These are phyloP conservation scores for Sycophila sp. DNA, from an alignment of 1,140 invertebrate species.

Conservation along the genomic window DNA sequence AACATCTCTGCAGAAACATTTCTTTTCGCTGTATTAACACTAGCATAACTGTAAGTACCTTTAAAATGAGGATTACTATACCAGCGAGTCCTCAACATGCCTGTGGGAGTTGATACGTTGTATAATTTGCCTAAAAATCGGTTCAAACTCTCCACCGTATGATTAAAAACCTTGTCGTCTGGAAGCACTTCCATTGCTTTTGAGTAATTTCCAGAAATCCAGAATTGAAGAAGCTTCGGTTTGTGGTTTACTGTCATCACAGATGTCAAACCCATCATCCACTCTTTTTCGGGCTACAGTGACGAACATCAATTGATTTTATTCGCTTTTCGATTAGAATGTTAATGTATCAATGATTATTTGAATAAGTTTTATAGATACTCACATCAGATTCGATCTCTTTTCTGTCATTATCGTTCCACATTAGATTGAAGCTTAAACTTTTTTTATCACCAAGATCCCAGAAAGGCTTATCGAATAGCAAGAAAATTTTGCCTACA, in stretches of 20 bases:
- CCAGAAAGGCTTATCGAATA: conserved; percentile 73
- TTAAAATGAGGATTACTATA: conserved; percentile 71
- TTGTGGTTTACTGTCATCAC: conserved; percentile 72
- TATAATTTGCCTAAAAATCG: conserved; percentile 59
- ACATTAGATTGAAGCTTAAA: conserved; percentile 65
- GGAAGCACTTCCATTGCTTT: conserved; percentile 67
- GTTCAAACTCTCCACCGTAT: conserved; percentile 57
- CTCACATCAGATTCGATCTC: conserved; percentile 44
- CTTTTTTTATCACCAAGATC: conserved; percentile 55
- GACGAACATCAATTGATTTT: neutral
- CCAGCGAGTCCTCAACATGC: conserved; percentile 71
- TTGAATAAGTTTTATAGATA: neutral
- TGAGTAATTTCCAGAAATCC: conserved; percentile 67
- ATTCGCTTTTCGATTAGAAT: neutral
- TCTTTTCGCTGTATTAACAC: conserved; percentile 59
- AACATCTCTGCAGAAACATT: conserved; percentile 32
- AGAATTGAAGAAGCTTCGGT: conserved; percentile 72
- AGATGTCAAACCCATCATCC: conserved; percentile 70
- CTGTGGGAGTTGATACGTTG: conserved; percentile 64
- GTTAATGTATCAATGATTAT: neutral
- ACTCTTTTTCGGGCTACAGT: conserved; percentile 61
- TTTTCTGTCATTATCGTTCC: conserved; percentile 63
- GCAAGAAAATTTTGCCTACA: conserved; percentile 76
- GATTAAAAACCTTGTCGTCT: conserved; percentile 60
- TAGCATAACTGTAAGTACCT: conserved; percentile 76